phyloP scores from a whole-genome alignment of 2,888 invertebrate species.

The Diarsia rubi region DNA sequence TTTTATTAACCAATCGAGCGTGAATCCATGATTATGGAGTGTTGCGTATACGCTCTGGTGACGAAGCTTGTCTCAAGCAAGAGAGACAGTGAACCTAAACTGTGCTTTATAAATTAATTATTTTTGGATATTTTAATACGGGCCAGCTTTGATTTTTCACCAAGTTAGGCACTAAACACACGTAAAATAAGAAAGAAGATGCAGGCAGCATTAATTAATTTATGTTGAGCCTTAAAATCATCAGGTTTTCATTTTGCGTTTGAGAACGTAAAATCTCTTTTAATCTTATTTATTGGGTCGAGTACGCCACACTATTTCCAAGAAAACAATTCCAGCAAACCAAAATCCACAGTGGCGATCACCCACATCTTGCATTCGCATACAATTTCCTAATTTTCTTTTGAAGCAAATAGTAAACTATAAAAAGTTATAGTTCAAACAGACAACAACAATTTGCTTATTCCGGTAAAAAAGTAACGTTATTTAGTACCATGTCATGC shows the following conservation, averaged over 20 bases:
- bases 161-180: too few relatives aligned
- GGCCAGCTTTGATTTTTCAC: too few relatives aligned
- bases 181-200: too few relatives aligned
- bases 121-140: not conserved
- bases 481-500: constrained; percentile 21
- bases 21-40: constrained; percentile 56
- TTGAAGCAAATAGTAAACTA: not conserved
- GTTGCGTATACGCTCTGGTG: constrained; percentile 39
- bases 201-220: not conserved
- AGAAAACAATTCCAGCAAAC: too few relatives aligned
- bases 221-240: constrained; percentile 12
- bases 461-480: constrained; percentile 17
- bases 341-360: too few relatives aligned
- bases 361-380: too few relatives aligned
- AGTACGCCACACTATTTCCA: too few relatives aligned
- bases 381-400: not conserved
- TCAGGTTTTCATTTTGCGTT: not conserved
- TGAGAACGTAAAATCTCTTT: too few relatives aligned
- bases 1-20: constrained; percentile 61
- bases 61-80: constrained; percentile 15
- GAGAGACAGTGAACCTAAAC: constrained; percentile 4
- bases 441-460: not conserved
- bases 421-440: too few relatives aligned
- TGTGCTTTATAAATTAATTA: not conserved
- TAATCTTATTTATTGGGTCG: too few relatives aligned